Base-by-base conservation (phyloP, 2,797 vertebrate species). In the Melanotaenia trifasciata region DNA sequence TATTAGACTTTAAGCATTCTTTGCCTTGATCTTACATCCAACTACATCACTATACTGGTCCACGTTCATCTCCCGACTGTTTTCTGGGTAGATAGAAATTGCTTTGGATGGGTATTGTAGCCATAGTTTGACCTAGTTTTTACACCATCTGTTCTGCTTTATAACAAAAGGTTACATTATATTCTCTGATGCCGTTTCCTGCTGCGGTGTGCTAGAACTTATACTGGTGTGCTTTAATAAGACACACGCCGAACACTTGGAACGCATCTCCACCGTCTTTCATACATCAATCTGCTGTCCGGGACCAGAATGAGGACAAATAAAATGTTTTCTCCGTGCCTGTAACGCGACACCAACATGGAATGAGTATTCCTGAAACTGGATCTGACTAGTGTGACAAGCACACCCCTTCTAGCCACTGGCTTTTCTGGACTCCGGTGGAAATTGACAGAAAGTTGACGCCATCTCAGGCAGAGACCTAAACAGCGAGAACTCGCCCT, bases 141-240 rank as follows among this genome's bases (percentile, higher is more conserved):
- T 58, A 20, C 22, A 24, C 65, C 65, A 67, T 67, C 65, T 67
- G 54, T 33, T 67, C 38, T 67, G 38, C 54, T 26, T 67, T 3
- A 54, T 58, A 33, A 56, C 65, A 45, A 67, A 58, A 67, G 53
- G 65, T 67, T 67, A 67, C 26, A 58, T n/a, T 32, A 45, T 32
- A 40, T 67, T 28, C 65, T 13, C 28, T 45, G 43, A 67, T 58
- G 57, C 38, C n/a, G 28, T 14, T 58, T 12, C 65, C 58, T 20
- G 20, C 51, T 45, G 43, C 53, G 32, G 35, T 67, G 36, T 57
- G 24, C 56, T 57, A n/a, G 51, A 10, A 56, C 33, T 11, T 13
- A 3, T 43, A 16, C 40, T 58, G 65, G 57, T 57, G 1, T 43
- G 16, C 40, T 43, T 43, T 67, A 26, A 67, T 43, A 38, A 54